phyloP scores from a whole-genome alignment of 2,113 vertebrate species.

The Limnothrissa miodon region DNA sequence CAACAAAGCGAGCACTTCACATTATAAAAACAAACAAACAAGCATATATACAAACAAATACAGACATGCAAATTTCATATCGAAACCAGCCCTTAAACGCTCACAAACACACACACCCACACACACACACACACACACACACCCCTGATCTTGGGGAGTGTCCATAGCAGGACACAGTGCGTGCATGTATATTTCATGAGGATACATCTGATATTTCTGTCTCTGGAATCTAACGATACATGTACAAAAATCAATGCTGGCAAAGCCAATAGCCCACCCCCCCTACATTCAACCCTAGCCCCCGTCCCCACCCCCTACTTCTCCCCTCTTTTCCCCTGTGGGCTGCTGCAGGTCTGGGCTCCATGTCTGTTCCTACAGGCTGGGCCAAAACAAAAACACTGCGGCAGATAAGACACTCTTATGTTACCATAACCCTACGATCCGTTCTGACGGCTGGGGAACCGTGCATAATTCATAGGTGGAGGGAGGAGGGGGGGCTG shows the following conservation, averaged over 20 bases:
- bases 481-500: neutral
- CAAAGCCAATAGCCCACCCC: slow-evolving; percentile 60
- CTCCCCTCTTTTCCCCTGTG: neutral
- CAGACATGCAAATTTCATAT: slow-evolving; percentile 31
- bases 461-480: slow-evolving; percentile 66
- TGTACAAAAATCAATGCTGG: slow-evolving; percentile 66
- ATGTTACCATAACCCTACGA: slow-evolving; percentile 58
- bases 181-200: slow-evolving; percentile 59
- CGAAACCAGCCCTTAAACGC: neutral
- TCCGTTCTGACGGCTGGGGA: slow-evolving; percentile 26
- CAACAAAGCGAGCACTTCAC: slow-evolving; percentile 30
- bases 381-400: slow-evolving; percentile 72
- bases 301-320: neutral
- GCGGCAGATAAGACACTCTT: slow-evolving; percentile 62
- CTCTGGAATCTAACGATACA: slow-evolving; percentile 60
- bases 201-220: slow-evolving; percentile 54
- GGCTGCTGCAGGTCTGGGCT: slow-evolving; percentile 54
- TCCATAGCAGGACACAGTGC: slow-evolving; percentile 35
- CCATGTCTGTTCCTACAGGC: slow-evolving; percentile 63
- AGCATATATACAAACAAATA: neutral
- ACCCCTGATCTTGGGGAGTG: slow-evolving; percentile 22
- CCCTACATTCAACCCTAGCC: neutral
- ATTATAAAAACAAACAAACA: slow-evolving; percentile 34
- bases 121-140: slow-evolving; percentile 39
- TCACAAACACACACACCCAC: neutral